Evolutionary conservation across 2,797 vertebrate genomes (phyloP).

Genomic region (Artibeus jamaicensis): DNA sequence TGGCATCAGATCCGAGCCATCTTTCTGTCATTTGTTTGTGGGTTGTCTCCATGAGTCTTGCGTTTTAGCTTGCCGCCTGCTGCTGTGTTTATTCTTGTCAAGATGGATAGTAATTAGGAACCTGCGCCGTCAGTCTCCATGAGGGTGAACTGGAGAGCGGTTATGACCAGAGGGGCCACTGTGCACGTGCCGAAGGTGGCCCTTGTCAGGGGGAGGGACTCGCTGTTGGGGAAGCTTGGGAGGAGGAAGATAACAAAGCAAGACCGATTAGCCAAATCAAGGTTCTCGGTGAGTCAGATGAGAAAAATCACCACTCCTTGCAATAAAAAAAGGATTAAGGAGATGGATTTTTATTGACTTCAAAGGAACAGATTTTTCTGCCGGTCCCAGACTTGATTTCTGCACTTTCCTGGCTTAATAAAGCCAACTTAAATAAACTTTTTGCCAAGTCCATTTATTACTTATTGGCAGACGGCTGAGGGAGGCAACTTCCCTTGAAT

Average conservation of each 20-base stretch:
- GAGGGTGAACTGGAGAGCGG: background rate
- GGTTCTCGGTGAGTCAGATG: constrained; percentile 76
- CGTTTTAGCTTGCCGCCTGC: background rate
- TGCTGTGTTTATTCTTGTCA: background rate
- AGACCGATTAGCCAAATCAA: constrained; percentile 79
- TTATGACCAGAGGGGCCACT: background rate
- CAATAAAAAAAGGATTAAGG: constrained; percentile 78
- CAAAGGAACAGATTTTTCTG: constrained; percentile 78
- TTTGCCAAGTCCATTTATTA: constrained; percentile 71
- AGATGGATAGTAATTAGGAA: constrained; percentile 10
- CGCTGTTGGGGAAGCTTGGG: constrained; percentile 53
- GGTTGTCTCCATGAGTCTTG: background rate
- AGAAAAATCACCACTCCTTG: constrained; percentile 79
- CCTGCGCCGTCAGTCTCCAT: background rate
- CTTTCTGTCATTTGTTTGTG: background rate
- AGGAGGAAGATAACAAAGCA: constrained; percentile 76
- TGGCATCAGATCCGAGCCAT: background rate
- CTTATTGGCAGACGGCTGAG: constrained; percentile 72
- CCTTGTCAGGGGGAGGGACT: constrained; percentile 44
- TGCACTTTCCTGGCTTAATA: constrained; percentile 77
- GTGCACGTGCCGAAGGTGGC: background rate
- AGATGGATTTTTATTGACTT: constrained; percentile 83
- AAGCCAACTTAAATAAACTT: constrained; percentile 81
- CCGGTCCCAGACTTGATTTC: constrained; percentile 77
- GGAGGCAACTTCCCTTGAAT: constrained; percentile 65